phyloP scores from a whole-genome alignment of 2,888 invertebrate genomes.

The Spodoptera picta region DNA sequence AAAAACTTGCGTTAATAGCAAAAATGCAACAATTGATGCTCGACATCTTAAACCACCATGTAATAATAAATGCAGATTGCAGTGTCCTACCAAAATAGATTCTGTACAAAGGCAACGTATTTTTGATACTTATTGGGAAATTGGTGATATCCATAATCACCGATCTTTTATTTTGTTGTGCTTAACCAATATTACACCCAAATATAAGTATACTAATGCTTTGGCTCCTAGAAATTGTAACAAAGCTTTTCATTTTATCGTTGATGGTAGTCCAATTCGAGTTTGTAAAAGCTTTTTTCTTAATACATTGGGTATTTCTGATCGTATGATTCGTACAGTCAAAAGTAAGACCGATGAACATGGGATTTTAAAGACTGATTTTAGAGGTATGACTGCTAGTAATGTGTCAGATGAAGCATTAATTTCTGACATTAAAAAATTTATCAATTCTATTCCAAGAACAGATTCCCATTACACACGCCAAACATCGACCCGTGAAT shows the following conservation, averaged over 20 bases:
- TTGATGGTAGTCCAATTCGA: background rate
- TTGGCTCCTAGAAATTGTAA: conserved; percentile 3
- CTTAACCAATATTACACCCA: conserved; percentile 1
- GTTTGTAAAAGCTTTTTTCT: conserved; percentile 9
- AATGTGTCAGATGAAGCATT: conserved; percentile 3
- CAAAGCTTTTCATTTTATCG: conserved; percentile 11
- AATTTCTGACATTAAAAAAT: conserved; percentile 6
- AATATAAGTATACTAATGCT: conserved; percentile 6
- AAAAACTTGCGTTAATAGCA: no score
- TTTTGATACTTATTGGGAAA: conserved; percentile 11
- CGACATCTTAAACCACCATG: conserved; percentile 14
- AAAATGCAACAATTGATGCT: no score
- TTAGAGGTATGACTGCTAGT: background rate
- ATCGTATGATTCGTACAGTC: conserved; percentile 10
- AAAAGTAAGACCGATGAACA: background rate
- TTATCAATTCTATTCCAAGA: background rate
- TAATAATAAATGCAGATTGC: conserved; percentile 18
- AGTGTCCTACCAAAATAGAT: conserved; percentile 1
- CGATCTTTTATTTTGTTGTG: conserved; percentile 10
- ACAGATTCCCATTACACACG: no score
- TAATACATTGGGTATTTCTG: conserved; percentile 5
- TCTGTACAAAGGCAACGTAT: conserved; percentile 7
- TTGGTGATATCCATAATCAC: conserved; percentile 7
- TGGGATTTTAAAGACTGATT: conserved; percentile 4
- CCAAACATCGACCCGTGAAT: no score